A percentile compares a stretch with the other conserved stretches of the same genome.
Evolutionary conservation across 2,113 vertebrate species (phyloP).

Genomic region (Cichladusa arquata): DNA sequence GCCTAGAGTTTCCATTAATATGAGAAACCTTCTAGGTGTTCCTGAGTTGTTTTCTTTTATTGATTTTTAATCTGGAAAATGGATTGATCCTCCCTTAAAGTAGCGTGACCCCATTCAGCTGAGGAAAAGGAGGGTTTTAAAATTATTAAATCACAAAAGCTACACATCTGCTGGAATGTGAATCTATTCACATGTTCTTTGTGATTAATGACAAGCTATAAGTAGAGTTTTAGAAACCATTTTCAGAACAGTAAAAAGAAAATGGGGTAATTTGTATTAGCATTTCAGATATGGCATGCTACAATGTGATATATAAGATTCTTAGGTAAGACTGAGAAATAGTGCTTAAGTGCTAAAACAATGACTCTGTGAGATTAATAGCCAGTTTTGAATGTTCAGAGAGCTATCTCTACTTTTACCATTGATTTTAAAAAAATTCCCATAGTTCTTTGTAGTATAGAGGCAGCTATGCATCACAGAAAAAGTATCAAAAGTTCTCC

Average conservation of each 20-base stretch:
- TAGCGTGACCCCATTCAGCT: neutral
- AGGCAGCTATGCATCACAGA: neutral
- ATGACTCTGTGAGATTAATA: neutral
- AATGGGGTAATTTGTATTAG: constrained; percentile 6
- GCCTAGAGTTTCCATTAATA: neutral
- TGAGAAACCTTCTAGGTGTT: neutral
- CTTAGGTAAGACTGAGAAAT: neutral
- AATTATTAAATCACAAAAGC: neutral
- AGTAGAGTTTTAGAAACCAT: constrained; percentile 22
- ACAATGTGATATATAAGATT: neutral
- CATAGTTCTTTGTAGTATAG: neutral
- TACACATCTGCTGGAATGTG: neutral
- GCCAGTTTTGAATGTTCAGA: neutral
- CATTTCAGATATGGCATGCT: neutral
- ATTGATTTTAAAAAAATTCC: neutral
- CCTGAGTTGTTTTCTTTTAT: neutral
- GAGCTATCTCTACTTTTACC: neutral
- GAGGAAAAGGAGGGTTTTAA: neutral
- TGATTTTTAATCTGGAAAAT: neutral
- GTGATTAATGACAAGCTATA: constrained; percentile 12
- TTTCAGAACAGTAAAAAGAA: constrained; percentile 18
- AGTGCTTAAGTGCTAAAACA: neutral
- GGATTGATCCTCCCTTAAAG: neutral
- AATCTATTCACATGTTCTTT: neutral
- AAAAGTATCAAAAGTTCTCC: neutral